A percentile compares a stretch with the other conserved stretches of the same genome.
Conservation (phyloP, 2,113 vertebrate species). For the Conger conger region DNA sequence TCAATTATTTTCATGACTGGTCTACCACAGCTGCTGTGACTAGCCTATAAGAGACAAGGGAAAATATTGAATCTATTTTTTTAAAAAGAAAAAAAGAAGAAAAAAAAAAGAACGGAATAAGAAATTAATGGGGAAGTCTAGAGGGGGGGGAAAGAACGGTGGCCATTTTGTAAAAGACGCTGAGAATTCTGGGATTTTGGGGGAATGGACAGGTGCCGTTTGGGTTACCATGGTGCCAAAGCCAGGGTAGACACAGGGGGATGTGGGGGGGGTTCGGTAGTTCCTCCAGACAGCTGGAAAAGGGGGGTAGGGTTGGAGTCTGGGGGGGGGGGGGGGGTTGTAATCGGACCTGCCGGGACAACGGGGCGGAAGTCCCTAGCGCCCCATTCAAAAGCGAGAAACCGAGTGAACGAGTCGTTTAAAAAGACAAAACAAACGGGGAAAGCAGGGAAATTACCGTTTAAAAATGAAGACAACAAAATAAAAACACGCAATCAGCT, state of each 20-base stretch:
- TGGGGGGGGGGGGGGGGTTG: not conserved
- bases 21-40: slow-evolving; percentile 6
- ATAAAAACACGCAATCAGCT: not conserved
- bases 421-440: not conserved
- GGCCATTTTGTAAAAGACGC: too few species aligned
- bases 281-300: not conserved
- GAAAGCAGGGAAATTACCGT: not conserved
- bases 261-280: not conserved
- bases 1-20: not conserved
- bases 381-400: too few species aligned
- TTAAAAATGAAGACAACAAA: not conserved
- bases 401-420: not conserved
- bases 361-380: too few species aligned
- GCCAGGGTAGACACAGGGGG: not conserved
- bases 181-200: too few species aligned
- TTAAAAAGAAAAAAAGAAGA: not conserved
- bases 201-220: too few species aligned
- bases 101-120: not conserved
- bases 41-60: slow-evolving; percentile 2
- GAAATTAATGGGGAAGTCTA: not conserved
- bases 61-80: not conserved
- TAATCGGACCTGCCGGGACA: not conserved
- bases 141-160: not conserved
- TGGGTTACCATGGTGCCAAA: not conserved
- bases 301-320: not conserved